Evolutionary conservation across 2,888 invertebrate genomes (phyloP), one percentile per base, ranked within the genome.

Genomic region (Sicus ferrugineus): DNA sequence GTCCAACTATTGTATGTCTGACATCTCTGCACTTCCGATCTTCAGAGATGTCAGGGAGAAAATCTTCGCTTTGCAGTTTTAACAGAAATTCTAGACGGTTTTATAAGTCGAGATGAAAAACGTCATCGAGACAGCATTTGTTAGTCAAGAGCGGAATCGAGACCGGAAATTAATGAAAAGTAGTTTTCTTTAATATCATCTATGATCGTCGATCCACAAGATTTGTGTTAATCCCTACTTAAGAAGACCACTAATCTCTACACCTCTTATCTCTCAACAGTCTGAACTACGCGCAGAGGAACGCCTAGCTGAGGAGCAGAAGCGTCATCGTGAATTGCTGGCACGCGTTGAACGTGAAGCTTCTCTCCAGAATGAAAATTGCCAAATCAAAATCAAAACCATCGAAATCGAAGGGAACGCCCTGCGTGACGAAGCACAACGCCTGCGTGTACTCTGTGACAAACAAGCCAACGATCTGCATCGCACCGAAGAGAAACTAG

Each of bases 291-390:
- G 92, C 72, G 89, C 91, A 75, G 92, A 92, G 76, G 92, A 93
- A 78, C 89, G 90, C 69, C 85, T 93, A 74, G 88, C 89, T 54
- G 93, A 95, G 74, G 97, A 97, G 81, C 94, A 96, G 84, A 89
- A 91, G 77, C 89, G 96, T 74, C 92, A 93, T 81, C 90, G 93
- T 73, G 97, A 97, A 78, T 89, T 93, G 68, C 89, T 95, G 77
- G 88, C 91, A 23, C 89, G 96, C 64, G 88, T 95, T 62, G 96
- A 97, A 80, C 89, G 96, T 42, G 97, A 97, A 83, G 92, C 92
- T 78, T 89, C 90, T 76, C 86, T 92, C 73, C 91, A 93, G 84
- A 86, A 92, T 76, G 93, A 93, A 84, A 93, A 93, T 80, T 90
- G 89, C 78, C 89, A 90, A 78, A 91, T 91, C 76, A 89, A 92